Evolutionary conservation across 2,113 vertebrate species (phyloP).

Genomic region (Istiophorus platypterus): DNA sequence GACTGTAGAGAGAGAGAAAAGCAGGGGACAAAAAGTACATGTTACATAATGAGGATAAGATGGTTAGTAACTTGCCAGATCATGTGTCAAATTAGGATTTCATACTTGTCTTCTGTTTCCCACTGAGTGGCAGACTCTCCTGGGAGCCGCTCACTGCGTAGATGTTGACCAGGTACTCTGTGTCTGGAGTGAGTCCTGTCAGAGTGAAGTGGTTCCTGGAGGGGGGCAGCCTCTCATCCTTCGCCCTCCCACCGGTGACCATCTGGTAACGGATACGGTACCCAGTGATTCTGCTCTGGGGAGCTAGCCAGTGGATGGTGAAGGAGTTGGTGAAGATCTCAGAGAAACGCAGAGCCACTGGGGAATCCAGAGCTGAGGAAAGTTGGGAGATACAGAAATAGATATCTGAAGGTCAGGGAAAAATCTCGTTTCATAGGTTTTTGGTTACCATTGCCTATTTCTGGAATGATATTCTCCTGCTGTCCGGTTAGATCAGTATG

Average conservation of each 20-base stretch:
- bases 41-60: background rate
- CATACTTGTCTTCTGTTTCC: constrained; percentile 93
- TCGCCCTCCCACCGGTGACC: constrained; percentile 83
- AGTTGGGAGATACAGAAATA: background rate
- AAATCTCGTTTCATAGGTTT: background rate
- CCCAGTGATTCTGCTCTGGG: constrained; percentile 89
- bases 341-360: constrained; percentile 91
- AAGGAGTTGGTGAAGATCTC: constrained; percentile 93
- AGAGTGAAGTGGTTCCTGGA: constrained; percentile 93
- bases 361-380: constrained; percentile 90
- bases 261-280: constrained; percentile 90
- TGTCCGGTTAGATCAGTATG: background rate
- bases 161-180: constrained; percentile 91
- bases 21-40: background rate
- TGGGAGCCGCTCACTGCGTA: constrained; percentile 83
- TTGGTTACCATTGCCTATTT: background rate
- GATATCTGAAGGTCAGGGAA: background rate
- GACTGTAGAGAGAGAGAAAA: constrained; percentile 80
- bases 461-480: background rate
- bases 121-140: constrained; percentile 89
- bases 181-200: constrained; percentile 90
- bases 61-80: background rate
- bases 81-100: background rate
- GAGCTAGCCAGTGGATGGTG: constrained; percentile 93
- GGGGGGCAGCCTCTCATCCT: constrained; percentile 93